Evolutionary conservation across 2,888 invertebrate species (phyloP).

Genomic region (Tenthredo mesomela): DNA sequence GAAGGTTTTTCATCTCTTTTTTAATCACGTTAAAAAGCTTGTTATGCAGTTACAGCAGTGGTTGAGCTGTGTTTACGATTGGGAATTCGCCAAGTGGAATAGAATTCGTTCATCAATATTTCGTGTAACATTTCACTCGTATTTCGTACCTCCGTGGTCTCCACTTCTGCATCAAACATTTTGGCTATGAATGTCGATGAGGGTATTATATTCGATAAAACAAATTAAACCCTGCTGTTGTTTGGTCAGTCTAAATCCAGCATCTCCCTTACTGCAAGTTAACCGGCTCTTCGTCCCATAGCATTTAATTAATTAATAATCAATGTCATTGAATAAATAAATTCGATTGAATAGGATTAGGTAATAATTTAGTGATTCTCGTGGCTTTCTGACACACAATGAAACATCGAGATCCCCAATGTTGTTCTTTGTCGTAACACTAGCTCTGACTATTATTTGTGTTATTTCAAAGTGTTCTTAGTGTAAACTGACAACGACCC

Average conservation of each 20-base stretch:
- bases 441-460: background rate
- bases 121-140: background rate
- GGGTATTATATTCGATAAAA: background rate
- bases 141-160: background rate
- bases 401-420: background rate
- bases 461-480: background rate
- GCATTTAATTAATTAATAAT: background rate
- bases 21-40: constrained; percentile 32
- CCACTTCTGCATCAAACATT: background rate
- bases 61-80: constrained; percentile 20
- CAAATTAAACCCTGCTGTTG: background rate
- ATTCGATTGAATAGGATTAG: background rate
- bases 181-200: background rate
- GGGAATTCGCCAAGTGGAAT: constrained; percentile 15
- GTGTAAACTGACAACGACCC: constrained; percentile 2
- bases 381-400: background rate
- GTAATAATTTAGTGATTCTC: background rate
- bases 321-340: background rate
- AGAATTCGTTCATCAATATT: constrained; percentile 1
- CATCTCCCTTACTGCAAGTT: background rate
- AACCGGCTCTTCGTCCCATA: background rate
- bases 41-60: constrained; percentile 6
- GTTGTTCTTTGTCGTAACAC: background rate
- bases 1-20: background rate
- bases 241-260: background rate